Conservation (phyloP, 2,888 invertebrate species). For the Scotopteryx bipunctaria region DNA sequence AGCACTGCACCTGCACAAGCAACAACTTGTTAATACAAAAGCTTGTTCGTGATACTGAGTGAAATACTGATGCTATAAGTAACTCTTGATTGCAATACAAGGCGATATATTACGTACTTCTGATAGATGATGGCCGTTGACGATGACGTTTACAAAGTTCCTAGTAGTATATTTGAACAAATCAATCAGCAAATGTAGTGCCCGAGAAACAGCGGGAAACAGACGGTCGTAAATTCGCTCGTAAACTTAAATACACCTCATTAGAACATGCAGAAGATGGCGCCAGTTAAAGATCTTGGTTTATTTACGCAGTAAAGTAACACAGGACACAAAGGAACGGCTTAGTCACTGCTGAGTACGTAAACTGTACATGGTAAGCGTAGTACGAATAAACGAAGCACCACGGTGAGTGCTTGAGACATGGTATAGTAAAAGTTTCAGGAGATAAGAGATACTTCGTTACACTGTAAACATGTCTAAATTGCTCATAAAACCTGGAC, state of each 20-base stretch:
- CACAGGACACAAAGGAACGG: constrained; percentile 23
- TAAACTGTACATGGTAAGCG: not conserved
- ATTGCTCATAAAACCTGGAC: not conserved
- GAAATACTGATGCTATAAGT: too few relatives aligned
- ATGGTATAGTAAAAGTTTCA: not conserved
- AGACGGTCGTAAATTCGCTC: constrained; percentile 55
- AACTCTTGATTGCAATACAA: too few relatives aligned
- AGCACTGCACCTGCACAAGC: too few relatives aligned
- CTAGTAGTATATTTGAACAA: too few relatives aligned
- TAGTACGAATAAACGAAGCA: constrained; percentile 8
- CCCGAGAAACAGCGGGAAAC: constrained; percentile 42
- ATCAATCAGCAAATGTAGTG: constrained; percentile 31
- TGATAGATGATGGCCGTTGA: too few relatives aligned
- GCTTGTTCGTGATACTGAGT: too few relatives aligned
- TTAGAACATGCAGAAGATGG: constrained; percentile 56
- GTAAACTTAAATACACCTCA: constrained; percentile 61
- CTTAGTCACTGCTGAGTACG: constrained; percentile 15
- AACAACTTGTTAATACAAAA: too few relatives aligned
- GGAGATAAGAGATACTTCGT: not conserved
- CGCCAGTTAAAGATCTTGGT: constrained; percentile 47
- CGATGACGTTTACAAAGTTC: too few relatives aligned
- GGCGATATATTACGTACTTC: too few relatives aligned
- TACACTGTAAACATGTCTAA: not conserved
- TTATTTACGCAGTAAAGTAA: constrained; percentile 40
- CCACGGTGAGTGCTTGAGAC: not conserved